Evolutionary conservation across 2,888 invertebrate species (phyloP), one percentile per base, ranked within the genome.

Genomic region (Himalopsyche tibetana): DNA sequence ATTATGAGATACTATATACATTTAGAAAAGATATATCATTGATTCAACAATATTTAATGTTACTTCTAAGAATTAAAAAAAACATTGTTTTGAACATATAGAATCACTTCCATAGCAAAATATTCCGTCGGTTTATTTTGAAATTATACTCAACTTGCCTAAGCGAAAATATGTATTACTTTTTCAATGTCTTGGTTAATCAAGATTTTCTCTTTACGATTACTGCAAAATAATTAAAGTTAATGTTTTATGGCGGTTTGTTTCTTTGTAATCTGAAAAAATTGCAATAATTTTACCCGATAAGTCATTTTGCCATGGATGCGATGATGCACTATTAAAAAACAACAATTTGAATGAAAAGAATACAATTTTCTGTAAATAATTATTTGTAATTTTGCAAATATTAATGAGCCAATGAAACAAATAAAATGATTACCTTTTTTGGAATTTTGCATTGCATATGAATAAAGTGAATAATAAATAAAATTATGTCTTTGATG

Each of bases 1-100:
- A 40, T 83, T 36, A 74, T 74, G 15, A 74, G 74, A 38, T 74
- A 74, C 38, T 74, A 74, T 74, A 74, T 74, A 74, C 74, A 74
- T 74, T 74, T 74, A 74, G 36, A 74, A 74, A 74, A 74, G 74
- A 74, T 74, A 74, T 74, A 74, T 74, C 74, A 74, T 74, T 74
- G 74, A 74, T 74, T 74, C 36, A 74, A 74, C 74, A 74, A 74
- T 74, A 74, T 74, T 74, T 74, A 38, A 74, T 74, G 74, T 74
- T 74, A 74, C 36, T 74, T 74, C 74, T 74, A 74, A 74, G 28
- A 74, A 74, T 74, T 38, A 63, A 74, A 74, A 38, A 74, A 74
- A 45, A 69, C 36, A 69, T 69, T 69, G 69, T 36, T 74, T 74
- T 36, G n/a, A 6, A 36, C 8, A 36, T 74, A 15, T 51, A 15